phyloP scores from a whole-genome alignment of 2,113 vertebrate species.

The Podocnemis expansa region DNA sequence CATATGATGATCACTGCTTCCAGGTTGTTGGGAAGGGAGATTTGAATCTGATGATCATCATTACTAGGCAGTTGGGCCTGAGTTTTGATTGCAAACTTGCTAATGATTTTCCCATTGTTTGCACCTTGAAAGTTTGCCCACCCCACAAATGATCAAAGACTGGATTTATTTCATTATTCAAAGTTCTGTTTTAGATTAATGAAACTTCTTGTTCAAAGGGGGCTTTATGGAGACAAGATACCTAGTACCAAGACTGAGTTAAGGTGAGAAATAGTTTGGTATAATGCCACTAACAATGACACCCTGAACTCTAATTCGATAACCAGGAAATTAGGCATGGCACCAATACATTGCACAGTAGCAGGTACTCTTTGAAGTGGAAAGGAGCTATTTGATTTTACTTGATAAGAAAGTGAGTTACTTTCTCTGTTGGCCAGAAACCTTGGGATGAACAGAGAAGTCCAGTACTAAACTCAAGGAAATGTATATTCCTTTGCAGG shows the following conservation, averaged over 20 bases:
- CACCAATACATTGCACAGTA: conserved; percentile 13
- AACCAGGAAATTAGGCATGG: conserved; percentile 55
- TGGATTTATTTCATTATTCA: conserved; percentile 26
- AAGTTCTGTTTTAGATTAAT: conserved; percentile 7
- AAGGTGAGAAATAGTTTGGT: conserved; percentile 42
- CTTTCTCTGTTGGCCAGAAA: conserved; percentile 58
- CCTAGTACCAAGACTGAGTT: conserved; percentile 61
- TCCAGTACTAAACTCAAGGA: conserved; percentile 29
- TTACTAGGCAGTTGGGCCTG: neutral
- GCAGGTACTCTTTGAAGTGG: conserved; percentile 29
- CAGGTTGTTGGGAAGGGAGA: neutral
- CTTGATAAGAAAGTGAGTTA: conserved; percentile 56
- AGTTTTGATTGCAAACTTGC: neutral
- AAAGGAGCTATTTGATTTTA: conserved; percentile 41
- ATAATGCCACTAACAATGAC: neutral
- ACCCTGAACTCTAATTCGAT: neutral
- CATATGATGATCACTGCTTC: neutral
- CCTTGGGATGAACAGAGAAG: conserved; percentile 44
- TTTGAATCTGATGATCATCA: neutral
- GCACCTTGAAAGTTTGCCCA: conserved; percentile 1
- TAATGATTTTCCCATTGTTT: conserved; percentile 37
- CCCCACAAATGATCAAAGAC: neutral
- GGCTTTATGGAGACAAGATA: conserved; percentile 33
- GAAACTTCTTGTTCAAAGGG: neutral
- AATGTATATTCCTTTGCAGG: neutral